These are phyloP conservation scores for Parus major DNA, from an alignment of 2,113 vertebrate genomes.

Conservation along the genomic window DNA sequence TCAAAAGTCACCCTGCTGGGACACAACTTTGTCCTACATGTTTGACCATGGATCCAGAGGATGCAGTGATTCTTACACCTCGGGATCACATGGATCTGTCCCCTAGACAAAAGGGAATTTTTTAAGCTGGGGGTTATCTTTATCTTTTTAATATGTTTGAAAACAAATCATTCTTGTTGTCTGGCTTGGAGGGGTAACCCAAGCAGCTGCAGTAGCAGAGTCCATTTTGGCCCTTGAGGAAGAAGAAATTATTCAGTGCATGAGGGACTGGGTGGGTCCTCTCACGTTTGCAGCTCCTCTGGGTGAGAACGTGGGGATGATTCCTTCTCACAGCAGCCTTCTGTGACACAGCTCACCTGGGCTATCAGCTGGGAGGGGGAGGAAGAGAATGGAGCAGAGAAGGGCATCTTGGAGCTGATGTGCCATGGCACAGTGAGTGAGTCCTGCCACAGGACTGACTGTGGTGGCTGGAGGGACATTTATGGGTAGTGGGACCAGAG, in stretches of 20 bases:
- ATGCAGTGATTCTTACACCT: neutral
- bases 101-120: neutral
- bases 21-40: neutral
- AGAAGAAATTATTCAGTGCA: neutral
- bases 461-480: neutral
- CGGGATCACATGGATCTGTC: neutral
- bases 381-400: no score
- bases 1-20: neutral
- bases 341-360: neutral
- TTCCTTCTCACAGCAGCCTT: neutral
- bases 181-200: neutral
- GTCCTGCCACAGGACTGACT: rapidly evolving
- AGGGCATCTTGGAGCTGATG: neutral
- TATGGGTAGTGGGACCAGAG: neutral
- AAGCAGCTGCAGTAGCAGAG: neutral
- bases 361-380: neutral
- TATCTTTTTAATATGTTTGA: neutral
- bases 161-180: neutral
- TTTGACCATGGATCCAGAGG: neutral
- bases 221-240: neutral
- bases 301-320: neutral
- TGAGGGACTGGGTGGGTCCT: neutral
- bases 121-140: neutral
- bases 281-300: neutral
- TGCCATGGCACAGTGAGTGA: neutral